phyloP scores from a whole-genome alignment of 2,113 vertebrate species.

The Mustela nigripes region DNA sequence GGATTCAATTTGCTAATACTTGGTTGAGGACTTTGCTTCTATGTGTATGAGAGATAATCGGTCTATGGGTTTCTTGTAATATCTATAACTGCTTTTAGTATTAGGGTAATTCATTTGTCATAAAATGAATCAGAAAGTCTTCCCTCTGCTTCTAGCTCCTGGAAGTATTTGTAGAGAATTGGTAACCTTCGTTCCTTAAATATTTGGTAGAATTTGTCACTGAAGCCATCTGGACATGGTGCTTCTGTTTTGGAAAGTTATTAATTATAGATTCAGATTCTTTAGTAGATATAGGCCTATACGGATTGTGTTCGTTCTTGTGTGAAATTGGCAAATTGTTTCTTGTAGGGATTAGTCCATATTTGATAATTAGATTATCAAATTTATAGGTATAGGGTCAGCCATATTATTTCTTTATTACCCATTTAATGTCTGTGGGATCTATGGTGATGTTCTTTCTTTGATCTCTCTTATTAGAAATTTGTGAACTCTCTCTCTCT shows the following conservation, averaged over 20 bases:
- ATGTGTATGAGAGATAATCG: background rate
- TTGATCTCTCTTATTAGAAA: background rate
- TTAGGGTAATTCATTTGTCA: background rate
- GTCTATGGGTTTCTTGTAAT: background rate
- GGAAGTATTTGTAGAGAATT: background rate
- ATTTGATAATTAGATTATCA: background rate
- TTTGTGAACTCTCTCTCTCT: background rate
- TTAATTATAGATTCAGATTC: background rate
- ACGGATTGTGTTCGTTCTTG: background rate
- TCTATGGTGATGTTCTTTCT: background rate
- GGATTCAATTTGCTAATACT: background rate
- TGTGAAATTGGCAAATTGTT: background rate
- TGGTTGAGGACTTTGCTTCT: background rate
- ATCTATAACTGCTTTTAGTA: background rate
- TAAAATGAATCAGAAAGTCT: background rate
- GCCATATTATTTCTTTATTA: background rate
- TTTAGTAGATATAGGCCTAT: background rate
- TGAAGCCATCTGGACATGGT: background rate
- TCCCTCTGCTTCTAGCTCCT: background rate
- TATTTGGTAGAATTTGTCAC: background rate
- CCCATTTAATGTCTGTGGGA: background rate
- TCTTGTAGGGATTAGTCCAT: background rate
- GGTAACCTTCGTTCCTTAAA: background rate
- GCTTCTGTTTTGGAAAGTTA: background rate
- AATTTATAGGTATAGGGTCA: background rate